Evolutionary conservation across 2,113 vertebrate species (phyloP).

Genomic region (Amblyopsis rosae): DNA sequence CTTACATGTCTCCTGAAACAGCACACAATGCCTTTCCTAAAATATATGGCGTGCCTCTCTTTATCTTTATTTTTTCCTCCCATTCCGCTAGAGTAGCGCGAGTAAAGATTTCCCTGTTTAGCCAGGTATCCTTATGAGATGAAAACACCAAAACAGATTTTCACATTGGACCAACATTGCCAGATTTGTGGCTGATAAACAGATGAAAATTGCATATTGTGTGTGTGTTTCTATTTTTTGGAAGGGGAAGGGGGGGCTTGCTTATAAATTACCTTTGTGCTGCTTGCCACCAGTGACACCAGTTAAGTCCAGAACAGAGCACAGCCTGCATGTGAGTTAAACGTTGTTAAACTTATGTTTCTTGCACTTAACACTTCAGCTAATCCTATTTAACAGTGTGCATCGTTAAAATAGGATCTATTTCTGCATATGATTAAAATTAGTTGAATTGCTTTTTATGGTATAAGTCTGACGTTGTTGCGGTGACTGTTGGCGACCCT

Average conservation of each 20-base stretch:
- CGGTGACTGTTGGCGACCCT: slow-evolving; percentile 33
- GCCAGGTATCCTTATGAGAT: too few species aligned
- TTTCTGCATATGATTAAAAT: slow-evolving; percentile 39
- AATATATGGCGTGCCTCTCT: background rate
- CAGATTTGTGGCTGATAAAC: background rate
- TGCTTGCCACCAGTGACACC: slow-evolving; percentile 2
- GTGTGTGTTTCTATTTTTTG: background rate
- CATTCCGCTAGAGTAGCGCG: background rate
- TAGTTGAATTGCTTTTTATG: background rate
- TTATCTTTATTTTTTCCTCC: background rate
- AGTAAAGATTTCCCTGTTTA: too few species aligned
- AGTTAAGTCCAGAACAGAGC: background rate
- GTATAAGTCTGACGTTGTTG: slow-evolving; percentile 12
- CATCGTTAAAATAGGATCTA: slow-evolving; percentile 27
- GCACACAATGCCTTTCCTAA: background rate
- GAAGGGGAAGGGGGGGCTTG: slow-evolving; percentile 7
- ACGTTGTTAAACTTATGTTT: slow-evolving; percentile 20
- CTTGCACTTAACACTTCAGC: slow-evolving; percentile 25
- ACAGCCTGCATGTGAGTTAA: background rate
- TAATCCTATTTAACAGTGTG: slow-evolving; percentile 42
- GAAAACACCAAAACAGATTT: too few species aligned
- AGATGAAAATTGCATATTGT: background rate
- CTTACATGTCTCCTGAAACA: background rate
- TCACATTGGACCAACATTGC: too few species aligned
- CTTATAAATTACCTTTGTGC: slow-evolving; percentile 15